Conservation (phyloP, 2,888 invertebrate genomes). For the Erynnis tages region DNA sequence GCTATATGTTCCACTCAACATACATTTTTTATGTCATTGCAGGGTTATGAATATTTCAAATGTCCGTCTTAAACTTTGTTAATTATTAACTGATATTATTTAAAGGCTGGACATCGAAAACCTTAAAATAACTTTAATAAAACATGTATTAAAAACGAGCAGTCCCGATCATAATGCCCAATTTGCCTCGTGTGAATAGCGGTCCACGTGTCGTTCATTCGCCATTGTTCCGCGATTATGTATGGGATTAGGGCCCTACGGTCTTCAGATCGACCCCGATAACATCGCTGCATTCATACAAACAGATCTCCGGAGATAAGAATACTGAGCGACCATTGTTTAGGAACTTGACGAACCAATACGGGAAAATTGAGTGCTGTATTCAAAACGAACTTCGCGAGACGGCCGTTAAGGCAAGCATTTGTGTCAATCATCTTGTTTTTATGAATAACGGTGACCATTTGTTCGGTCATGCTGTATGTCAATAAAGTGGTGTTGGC, state of each 20-base stretch:
- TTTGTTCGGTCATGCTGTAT: not conserved
- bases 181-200: constrained; percentile 57
- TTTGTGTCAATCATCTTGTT: constrained; percentile 48
- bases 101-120: too few relatives aligned
- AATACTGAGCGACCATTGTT: constrained; percentile 49
- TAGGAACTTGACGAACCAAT: constrained; percentile 42
- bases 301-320: constrained; percentile 61
- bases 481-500: not conserved
- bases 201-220: constrained; percentile 61
- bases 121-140: too few relatives aligned
- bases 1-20: too few relatives aligned
- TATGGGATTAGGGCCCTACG: constrained; percentile 53
- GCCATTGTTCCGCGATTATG: constrained; percentile 58
- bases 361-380: constrained; percentile 47
- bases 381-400: constrained; percentile 17
- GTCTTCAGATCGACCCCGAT: constrained; percentile 48
- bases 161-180: constrained; percentile 51
- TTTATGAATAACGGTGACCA: constrained; percentile 48
- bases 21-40: too few relatives aligned
- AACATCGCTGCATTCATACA: constrained; percentile 56
- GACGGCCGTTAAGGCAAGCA: constrained; percentile 33
- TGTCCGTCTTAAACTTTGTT: not conserved
- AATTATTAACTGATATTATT: too few relatives aligned
- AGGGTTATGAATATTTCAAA: too few relatives aligned
- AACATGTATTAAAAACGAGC: not conserved